Conservation (phyloP, 1,140 invertebrate species). For the Meloidogyne exigua region DNA sequence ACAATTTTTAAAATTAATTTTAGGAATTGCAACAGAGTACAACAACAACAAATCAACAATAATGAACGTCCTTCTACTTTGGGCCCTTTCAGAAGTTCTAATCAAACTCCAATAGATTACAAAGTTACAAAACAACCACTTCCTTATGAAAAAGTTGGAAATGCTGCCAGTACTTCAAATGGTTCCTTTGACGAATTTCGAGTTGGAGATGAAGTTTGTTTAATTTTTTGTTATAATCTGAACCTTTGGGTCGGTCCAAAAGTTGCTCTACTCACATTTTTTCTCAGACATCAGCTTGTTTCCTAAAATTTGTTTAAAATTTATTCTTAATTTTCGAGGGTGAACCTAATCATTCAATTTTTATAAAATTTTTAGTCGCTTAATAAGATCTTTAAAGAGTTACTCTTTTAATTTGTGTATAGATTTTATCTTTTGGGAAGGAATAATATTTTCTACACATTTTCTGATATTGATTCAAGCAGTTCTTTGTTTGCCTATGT, state of each 20-base stretch:
- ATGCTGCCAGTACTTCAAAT: background rate
- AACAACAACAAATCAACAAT: background rate
- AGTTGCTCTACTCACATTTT: too few relatives aligned
- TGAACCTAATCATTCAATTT: too few relatives aligned
- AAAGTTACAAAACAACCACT: background rate
- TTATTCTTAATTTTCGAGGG: too few relatives aligned
- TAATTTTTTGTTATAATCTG: background rate
- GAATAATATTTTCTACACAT: too few relatives aligned
- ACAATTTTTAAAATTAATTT: background rate
- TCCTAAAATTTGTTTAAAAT: too few relatives aligned
- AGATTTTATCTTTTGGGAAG: background rate
- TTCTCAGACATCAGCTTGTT: background rate
- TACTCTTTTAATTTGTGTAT: too few relatives aligned
- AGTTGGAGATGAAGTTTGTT: background rate
- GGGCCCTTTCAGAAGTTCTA: background rate
- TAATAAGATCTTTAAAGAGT: too few relatives aligned
- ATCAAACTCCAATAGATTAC: too few relatives aligned
- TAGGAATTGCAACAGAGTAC: background rate
- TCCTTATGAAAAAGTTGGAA: background rate
- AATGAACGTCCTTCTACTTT: background rate
- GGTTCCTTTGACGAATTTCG: background rate
- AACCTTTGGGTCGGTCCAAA: too few relatives aligned
- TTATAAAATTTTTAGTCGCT: too few relatives aligned
- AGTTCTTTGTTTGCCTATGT: background rate
- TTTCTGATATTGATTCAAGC: background rate